These are phyloP conservation scores for Spicauda simplicius DNA, from an alignment of 2,888 invertebrate species.

Conservation along the genomic window DNA sequence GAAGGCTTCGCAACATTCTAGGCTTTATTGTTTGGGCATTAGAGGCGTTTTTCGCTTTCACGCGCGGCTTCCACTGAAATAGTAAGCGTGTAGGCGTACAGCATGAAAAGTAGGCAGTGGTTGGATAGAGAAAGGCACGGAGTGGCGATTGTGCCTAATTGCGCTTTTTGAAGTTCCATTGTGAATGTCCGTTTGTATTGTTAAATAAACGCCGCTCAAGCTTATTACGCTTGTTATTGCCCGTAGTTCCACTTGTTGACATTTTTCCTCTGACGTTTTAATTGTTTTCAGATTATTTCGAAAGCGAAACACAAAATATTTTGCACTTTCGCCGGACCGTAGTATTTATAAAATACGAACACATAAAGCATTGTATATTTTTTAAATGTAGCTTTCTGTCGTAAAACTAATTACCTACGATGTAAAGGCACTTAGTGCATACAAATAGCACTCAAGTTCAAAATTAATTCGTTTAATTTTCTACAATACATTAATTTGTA, in stretches of 20 bases:
- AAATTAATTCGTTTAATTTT: neutral
- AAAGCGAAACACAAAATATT: constrained; percentile 13
- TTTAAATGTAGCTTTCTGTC: too few species aligned
- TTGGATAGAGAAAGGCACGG: constrained; percentile 68
- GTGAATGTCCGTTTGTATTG: constrained; percentile 40
- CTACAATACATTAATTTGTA: neutral
- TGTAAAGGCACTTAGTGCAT: neutral
- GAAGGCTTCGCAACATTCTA: constrained; percentile 48
- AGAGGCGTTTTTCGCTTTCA: constrained; percentile 63
- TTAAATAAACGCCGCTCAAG: constrained; percentile 36
- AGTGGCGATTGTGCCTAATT: constrained; percentile 67
- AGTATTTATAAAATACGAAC: neutral
- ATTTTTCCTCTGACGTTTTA: constrained; percentile 20
- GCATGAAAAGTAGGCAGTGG: constrained; percentile 83
- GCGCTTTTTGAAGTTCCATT: constrained; percentile 49
- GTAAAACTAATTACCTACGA: neutral
- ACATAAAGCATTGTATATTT: neutral
- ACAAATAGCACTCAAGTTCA: neutral
- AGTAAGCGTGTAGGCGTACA: constrained; percentile 81
- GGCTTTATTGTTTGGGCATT: constrained; percentile 55
- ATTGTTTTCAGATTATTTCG: constrained; percentile 21
- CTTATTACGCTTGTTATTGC: constrained; percentile 36
- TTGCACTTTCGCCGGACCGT: neutral
- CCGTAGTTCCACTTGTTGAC: constrained; percentile 22
- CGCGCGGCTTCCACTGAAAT: constrained; percentile 70